phyloP scores from a whole-genome alignment of 2,113 vertebrate genomes.

The Neofelis nebulosa region DNA sequence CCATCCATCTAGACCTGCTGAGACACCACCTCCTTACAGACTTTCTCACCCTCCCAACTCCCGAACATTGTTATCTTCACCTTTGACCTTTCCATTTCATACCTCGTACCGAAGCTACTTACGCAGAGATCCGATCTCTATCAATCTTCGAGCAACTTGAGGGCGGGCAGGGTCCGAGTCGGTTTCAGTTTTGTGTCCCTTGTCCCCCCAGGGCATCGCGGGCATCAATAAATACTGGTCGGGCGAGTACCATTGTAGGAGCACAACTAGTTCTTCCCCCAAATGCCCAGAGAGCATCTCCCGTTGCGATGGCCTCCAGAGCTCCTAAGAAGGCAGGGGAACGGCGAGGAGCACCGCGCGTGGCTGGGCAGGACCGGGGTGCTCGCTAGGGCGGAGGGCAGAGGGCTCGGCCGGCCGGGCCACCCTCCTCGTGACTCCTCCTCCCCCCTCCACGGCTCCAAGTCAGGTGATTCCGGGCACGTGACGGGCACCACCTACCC shows the following conservation, averaged over 20 bases:
- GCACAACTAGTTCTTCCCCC: background rate
- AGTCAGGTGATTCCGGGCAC: constrained; percentile 92
- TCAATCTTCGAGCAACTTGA: background rate
- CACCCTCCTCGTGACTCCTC: constrained; percentile 70
- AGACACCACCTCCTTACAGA: background rate
- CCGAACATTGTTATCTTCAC: background rate
- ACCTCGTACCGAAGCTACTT: constrained; percentile 50
- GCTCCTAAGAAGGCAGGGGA: background rate
- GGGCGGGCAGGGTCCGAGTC: background rate
- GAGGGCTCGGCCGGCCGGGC: background rate
- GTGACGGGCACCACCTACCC: constrained; percentile 79
- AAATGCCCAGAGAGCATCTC: background rate
- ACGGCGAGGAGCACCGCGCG: background rate
- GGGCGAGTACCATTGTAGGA: background rate
- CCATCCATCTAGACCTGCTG: background rate
- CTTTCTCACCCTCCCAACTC: background rate
- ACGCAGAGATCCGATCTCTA: constrained; percentile 37
- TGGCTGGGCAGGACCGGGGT: background rate
- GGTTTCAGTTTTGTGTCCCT: constrained; percentile 32
- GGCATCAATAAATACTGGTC: background rate
- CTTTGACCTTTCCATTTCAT: background rate
- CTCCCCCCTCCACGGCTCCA: constrained; percentile 49
- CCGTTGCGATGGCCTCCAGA: background rate
- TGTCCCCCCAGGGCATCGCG: background rate
- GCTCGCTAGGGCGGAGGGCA: constrained; percentile 18